Conservation (phyloP, 1,140 invertebrate species). For the Drosophila hydei region DNA sequence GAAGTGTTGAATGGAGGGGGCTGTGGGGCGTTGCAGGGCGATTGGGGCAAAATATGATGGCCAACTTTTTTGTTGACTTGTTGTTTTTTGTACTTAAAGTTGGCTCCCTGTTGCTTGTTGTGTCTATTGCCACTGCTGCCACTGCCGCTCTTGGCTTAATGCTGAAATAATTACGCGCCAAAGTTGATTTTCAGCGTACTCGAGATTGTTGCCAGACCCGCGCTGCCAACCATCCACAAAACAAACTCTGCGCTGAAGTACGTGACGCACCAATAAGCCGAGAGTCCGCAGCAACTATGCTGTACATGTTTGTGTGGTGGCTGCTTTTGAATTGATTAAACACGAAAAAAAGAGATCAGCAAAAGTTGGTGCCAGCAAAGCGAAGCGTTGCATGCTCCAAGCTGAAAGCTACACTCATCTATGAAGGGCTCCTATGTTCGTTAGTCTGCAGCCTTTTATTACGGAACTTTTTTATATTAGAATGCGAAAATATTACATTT, state of each 20-base stretch:
- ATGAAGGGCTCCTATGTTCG: not conserved
- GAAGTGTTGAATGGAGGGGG: not conserved
- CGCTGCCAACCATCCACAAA: constrained; percentile 3
- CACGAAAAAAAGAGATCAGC: constrained; percentile 54
- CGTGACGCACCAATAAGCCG: constrained; percentile 57
- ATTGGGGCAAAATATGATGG: not conserved
- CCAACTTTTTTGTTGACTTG: constrained; percentile 31
- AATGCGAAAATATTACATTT: not conserved
- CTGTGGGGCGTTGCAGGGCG: not conserved
- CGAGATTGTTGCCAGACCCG: constrained; percentile 18
- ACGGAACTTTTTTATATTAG: not conserved
- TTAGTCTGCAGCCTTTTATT: constrained; percentile 5
- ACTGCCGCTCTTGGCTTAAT: constrained; percentile 30
- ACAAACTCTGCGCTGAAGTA: constrained; percentile 43
- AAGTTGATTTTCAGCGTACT: constrained; percentile 49
- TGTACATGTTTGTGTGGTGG: constrained; percentile 8
- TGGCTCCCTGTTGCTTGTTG: constrained; percentile 32
- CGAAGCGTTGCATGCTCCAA: constrained; percentile 17
- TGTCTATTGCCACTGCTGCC: constrained; percentile 19
- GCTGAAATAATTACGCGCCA: constrained; percentile 63
- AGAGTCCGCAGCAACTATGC: constrained; percentile 34
- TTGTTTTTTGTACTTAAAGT: constrained; percentile 22
- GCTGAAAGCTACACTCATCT: constrained; percentile 20
- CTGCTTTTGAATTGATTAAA: constrained; percentile 56
- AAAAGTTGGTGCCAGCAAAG: constrained; percentile 28